Conservation (phyloP, 2,113 vertebrate species). For the Turdus rufiventris region DNA sequence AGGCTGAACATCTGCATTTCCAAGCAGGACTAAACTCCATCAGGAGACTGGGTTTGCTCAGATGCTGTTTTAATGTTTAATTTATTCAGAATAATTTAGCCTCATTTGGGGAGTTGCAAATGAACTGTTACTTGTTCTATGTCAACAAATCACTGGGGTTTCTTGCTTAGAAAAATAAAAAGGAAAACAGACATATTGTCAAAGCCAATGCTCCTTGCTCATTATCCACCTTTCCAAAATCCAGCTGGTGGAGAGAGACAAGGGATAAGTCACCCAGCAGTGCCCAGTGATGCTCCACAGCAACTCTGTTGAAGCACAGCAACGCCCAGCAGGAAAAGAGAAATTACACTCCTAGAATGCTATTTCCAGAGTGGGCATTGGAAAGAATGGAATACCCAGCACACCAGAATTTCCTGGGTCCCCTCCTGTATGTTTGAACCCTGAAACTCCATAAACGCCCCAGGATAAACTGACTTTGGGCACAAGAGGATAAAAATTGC, state of each 20-base stretch:
- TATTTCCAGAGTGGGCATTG: background rate
- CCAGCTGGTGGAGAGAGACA: background rate
- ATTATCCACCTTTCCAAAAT: background rate
- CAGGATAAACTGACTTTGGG: background rate
- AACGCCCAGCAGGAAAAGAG: background rate
- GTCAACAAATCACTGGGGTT: background rate
- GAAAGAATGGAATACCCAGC: background rate
- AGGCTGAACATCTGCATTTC: background rate
- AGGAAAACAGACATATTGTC: background rate
- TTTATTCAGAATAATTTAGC: slow-evolving; percentile 43
- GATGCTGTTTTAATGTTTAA: background rate
- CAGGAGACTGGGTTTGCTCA: background rate
- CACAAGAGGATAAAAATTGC: background rate
- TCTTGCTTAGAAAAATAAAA: background rate
- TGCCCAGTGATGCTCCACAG: background rate
- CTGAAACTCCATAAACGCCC: background rate
- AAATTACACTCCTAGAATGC: background rate
- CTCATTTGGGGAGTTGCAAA: slow-evolving; percentile 24
- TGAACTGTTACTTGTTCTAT: background rate
- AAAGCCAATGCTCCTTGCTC: background rate
- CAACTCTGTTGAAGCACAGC: background rate
- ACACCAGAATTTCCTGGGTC: background rate
- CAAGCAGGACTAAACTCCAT: background rate
- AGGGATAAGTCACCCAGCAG: background rate
- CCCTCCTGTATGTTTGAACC: background rate